Conservation (phyloP, 1,140 invertebrate species). For the Mamestra configurata region DNA sequence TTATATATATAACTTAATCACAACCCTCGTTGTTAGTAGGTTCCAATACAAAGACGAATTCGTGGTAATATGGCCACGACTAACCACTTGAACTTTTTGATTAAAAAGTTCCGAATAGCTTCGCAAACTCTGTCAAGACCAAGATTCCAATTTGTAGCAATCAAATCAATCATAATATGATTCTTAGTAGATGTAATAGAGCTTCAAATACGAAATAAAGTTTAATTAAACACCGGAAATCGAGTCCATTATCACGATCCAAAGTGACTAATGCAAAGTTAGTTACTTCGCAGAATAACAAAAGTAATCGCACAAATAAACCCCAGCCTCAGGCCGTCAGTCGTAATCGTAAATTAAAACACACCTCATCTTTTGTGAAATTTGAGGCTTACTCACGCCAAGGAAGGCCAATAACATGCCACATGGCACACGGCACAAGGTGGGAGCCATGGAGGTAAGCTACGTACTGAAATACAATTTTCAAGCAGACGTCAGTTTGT, state of each 20-base stretch:
- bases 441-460: constrained; percentile 1
- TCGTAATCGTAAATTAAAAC: constrained; percentile 44
- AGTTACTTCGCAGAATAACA: constrained; percentile 39
- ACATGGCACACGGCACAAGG: constrained; percentile 25
- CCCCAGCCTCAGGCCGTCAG: neutral
- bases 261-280: constrained; percentile 13
- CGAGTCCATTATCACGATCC: constrained; percentile 17
- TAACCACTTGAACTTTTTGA: neutral
- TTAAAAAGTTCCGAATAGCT: too few species aligned
- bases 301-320: constrained; percentile 45
- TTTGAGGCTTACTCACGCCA: constrained; percentile 32
- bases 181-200: neutral
- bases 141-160: neutral
- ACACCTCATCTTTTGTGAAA: constrained; percentile 34
- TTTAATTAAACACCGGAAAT: constrained; percentile 28
- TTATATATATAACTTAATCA: too few species aligned
- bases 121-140: too few species aligned
- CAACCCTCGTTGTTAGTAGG: too few species aligned
- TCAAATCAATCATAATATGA: neutral
- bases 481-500: constrained; percentile 68
- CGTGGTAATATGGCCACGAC: too few species aligned
- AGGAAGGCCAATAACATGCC: neutral
- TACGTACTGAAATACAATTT: constrained; percentile 59
- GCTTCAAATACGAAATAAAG: neutral
- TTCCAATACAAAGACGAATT: too few species aligned